Evolutionary conservation across 23 tunicate species (phyloP).

Genomic region (Ascidia mentula): DNA sequence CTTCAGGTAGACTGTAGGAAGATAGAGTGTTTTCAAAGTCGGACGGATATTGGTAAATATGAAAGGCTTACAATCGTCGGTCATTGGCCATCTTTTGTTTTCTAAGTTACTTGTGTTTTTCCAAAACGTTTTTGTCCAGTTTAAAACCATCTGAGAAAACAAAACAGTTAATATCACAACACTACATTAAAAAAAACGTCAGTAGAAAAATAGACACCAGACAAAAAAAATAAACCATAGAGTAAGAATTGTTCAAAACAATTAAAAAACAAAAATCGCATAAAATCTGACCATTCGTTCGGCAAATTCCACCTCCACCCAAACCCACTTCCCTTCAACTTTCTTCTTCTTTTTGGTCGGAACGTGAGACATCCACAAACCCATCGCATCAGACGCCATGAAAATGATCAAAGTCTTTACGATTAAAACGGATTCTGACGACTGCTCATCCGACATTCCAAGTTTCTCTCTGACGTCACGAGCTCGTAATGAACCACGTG

Average conservation of each 20-base stretch:
- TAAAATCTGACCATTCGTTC: not conserved
- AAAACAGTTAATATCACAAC: too few relatives aligned
- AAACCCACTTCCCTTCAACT: not conserved
- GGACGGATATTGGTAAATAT: not conserved
- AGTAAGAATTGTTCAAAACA: not conserved
- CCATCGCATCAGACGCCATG: conserved; percentile 22
- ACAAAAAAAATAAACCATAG: not conserved
- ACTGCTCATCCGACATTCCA: not conserved
- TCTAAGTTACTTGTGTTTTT: conserved; percentile 4
- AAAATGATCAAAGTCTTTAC: conserved; percentile 11
- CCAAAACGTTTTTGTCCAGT: conserved; percentile 23
- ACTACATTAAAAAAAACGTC: not conserved
- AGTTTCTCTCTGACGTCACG: conserved; percentile 31
- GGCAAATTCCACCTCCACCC: not conserved
- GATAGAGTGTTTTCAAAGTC: not conserved
- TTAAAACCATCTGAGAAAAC: not conserved
- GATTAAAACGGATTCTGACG: not conserved
- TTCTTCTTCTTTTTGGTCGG: conserved; percentile 2
- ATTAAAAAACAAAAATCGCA: not conserved
- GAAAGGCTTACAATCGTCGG: conserved; percentile 41
- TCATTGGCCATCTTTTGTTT: conserved; percentile 29
- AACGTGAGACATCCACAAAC: conserved; percentile 26
- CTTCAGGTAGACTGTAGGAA: conserved; percentile 39
- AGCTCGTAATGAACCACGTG: conserved; percentile 26
- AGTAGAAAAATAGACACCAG: not conserved